Conservation (phyloP, 2,797 vertebrate species). For the Xerus rutilus region DNA sequence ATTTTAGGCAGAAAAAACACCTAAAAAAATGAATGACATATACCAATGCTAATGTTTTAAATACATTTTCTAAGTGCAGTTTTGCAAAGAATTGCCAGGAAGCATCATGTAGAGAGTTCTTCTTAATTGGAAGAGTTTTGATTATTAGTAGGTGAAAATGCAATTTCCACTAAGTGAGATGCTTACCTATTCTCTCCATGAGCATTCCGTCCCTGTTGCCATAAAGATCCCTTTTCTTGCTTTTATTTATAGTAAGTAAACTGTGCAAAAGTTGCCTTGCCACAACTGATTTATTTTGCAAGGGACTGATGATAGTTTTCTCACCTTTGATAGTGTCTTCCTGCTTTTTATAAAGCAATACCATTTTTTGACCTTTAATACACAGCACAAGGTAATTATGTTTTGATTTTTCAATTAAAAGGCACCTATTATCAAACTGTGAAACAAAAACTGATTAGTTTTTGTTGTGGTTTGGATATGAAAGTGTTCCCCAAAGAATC, state of each 20-base stretch:
- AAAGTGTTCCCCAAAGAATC: neutral
- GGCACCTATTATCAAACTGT: neutral
- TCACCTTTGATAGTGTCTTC: conserved; percentile 47
- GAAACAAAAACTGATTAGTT: conserved; percentile 21
- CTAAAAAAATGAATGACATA: conserved; percentile 32
- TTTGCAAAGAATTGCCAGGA: conserved; percentile 25
- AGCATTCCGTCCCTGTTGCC: neutral
- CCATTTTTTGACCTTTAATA: conserved; percentile 31
- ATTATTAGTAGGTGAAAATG: conserved; percentile 60
- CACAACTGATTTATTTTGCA: conserved; percentile 63
- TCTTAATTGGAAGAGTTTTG: conserved; percentile 35
- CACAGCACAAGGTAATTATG: conserved; percentile 26
- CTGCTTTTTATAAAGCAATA: conserved; percentile 55
- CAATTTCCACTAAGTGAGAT: conserved; percentile 42
- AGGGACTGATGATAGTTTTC: conserved; percentile 47
- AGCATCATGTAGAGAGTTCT: conserved; percentile 58
- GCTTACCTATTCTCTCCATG: conserved; percentile 24
- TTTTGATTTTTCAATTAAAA: conserved; percentile 42
- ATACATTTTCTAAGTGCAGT: neutral
- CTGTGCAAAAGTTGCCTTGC: conserved; percentile 17
- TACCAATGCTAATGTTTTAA: conserved; percentile 29
- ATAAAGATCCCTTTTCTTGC: neutral
- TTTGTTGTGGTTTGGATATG: neutral
- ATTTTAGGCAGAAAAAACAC: conserved; percentile 14
- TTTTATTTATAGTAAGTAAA: conserved; percentile 42